Evolutionary conservation across 2,797 vertebrate genomes (phyloP), one percentile per base, ranked within the genome.

Genomic region (Staurois parvus): DNA sequence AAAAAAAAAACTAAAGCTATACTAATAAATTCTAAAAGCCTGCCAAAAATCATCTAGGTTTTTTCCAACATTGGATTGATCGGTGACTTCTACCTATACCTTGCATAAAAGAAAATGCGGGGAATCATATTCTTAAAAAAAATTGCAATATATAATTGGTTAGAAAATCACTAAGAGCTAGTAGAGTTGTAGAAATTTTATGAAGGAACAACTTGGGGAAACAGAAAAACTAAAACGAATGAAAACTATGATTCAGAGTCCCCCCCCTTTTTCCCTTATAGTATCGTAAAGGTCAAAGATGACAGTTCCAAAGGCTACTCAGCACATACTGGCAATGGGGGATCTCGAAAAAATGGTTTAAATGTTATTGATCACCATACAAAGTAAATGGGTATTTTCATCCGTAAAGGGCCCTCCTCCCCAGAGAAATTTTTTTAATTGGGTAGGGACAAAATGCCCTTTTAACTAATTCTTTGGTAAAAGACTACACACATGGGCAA

Each of bases 141-240:
- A 77, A 78, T 77, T 59, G 64, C 13, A 32, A 76, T 67, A 67
- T 66, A 67, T 69, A 84, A 77, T 59, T 34, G 42, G 12, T 77
- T 84, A 70, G 74, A 84, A 84, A 83, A 84, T 84, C 81, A 83
- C 40, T 84, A 69, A 48, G 30, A 84, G 66, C 64, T 83, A 56
- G 28, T 68, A n/a, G 30, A 42, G 10, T 21, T n/a, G 30, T 13
- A 52, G 40, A 70, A 28, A 26, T 69, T 70, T 52, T 19, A 67
- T 45, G 40, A 69, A 52, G 42, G 8, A 32, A 75, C 28, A 30
- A 59, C 52, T 24, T 59, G n/a, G 19, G 52, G 52, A 59, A 59
- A 59, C 52, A 59, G 48, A 17, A 52, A 52, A 52, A 17, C 15
- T 52, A 52, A 52, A 52, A 48, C 13, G 4, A 48, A 56, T 21